Evolutionary conservation across 35 echinoderm and acorn worm species (phyloP).

Genomic region (Nesometra sesokonis): DNA sequence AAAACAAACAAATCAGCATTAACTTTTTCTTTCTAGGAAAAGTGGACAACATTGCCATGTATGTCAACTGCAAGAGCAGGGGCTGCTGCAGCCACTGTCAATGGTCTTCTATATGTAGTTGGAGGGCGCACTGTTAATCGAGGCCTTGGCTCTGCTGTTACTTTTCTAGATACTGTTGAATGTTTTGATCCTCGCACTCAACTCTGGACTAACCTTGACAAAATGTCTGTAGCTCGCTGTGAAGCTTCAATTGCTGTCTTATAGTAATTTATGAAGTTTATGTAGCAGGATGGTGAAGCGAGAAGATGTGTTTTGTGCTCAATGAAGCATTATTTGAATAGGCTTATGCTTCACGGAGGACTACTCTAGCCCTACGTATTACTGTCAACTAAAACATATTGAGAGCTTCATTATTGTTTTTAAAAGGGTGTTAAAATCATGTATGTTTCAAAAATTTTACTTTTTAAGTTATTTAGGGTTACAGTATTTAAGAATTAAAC

Average conservation of each 20-base stretch:
- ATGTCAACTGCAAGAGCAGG: slow-evolving; percentile 53
- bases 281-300: too few species aligned
- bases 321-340: too few species aligned
- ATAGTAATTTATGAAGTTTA: not conserved
- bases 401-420: too few species aligned
- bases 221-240: slow-evolving; percentile 54
- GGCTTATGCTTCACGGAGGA: too few species aligned
- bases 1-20: too few species aligned
- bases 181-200: slow-evolving; percentile 70
- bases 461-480: too few species aligned
- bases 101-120: slow-evolving; percentile 69
- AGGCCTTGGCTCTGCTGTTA: slow-evolving; percentile 49
- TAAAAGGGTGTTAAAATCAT: too few species aligned
- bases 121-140: slow-evolving; percentile 64
- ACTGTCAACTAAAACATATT: too few species aligned
- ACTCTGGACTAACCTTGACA: slow-evolving; percentile 49
- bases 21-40: slow-evolving; percentile 35
- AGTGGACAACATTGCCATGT: slow-evolving; percentile 55
- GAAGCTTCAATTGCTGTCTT: slow-evolving; percentile 46
- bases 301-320: too few species aligned
- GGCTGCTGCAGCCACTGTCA: slow-evolving; percentile 47
- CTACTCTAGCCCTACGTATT: too few species aligned
- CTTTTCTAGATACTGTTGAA: slow-evolving; percentile 56
- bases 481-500: too few species aligned
- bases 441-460: too few species aligned